Conservation (phyloP, 2,888 invertebrate species). For the Sicus ferrugineus region DNA sequence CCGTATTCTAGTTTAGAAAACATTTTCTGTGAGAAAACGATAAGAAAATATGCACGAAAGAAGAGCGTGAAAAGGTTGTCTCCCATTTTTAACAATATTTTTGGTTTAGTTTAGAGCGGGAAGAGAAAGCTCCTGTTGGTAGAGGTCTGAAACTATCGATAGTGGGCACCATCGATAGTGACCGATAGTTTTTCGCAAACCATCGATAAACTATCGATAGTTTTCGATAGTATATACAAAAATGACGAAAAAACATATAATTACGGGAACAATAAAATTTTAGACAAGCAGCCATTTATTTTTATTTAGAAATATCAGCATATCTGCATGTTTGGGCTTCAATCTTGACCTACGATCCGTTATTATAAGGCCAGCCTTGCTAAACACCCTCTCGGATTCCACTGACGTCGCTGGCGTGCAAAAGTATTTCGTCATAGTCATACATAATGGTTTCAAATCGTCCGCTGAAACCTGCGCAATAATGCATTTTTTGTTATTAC, state of each 20-base stretch:
- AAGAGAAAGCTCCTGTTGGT: too few relatives aligned
- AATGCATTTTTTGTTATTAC: not conserved
- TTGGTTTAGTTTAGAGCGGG: too few relatives aligned
- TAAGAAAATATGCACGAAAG: too few relatives aligned
- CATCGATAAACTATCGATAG: slow-evolving; percentile 1
- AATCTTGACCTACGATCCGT: slow-evolving; percentile 1
- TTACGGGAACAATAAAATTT: not conserved
- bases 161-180: slow-evolving; percentile 12
- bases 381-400: too few relatives aligned
- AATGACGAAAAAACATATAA: not conserved
- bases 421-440: too few relatives aligned
- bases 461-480: not conserved
- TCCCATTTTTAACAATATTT: too few relatives aligned
- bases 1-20: too few relatives aligned
- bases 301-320: slow-evolving; percentile 8
- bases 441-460: not conserved
- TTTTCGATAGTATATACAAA: not conserved
- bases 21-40: too few relatives aligned
- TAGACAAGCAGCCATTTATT: slow-evolving; percentile 13
- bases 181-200: slow-evolving; percentile 12
- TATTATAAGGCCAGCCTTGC: too few relatives aligned
- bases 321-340: slow-evolving; percentile 1
- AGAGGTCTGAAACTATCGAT: slow-evolving; percentile 22
- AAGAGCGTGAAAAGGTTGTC: too few relatives aligned
- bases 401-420: too few relatives aligned